Evolutionary conservation across 2,888 invertebrate genomes (phyloP).

Genomic region (Drosophila paranaensis): DNA sequence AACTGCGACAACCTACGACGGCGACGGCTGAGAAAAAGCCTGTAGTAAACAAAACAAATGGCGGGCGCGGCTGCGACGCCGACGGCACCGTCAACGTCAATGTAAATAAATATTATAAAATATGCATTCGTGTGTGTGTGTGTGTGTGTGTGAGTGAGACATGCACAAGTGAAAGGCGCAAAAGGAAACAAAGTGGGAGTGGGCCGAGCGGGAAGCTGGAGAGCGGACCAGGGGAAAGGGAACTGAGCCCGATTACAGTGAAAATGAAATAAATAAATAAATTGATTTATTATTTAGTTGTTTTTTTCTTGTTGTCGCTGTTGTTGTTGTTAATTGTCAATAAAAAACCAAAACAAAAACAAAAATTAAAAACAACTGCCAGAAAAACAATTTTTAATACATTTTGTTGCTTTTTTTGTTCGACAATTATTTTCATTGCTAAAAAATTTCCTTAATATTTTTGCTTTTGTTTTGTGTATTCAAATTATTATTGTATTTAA

Average conservation of each 20-base stretch:
- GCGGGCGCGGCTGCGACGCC: conserved; percentile 49
- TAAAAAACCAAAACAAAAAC: conserved; percentile 39
- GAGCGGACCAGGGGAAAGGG: not conserved
- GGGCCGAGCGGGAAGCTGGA: conserved; percentile 27
- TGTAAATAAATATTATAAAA: conserved; percentile 77
- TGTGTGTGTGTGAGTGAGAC: conserved; percentile 28
- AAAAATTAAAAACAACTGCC: conserved; percentile 30
- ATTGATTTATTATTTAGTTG: conserved; percentile 63
- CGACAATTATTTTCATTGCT: no score
- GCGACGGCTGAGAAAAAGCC: conserved; percentile 33
- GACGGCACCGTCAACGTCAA: conserved; percentile 46
- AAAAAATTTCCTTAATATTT: no score
- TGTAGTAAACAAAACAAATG: conserved; percentile 65
- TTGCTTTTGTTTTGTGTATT: no score
- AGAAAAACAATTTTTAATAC: conserved; percentile 35
- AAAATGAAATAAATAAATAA: conserved; percentile 71
- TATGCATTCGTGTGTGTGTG: conserved; percentile 38
- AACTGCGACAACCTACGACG: conserved; percentile 3
- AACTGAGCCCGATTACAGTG: conserved; percentile 43
- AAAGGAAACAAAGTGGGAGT: conserved; percentile 55
- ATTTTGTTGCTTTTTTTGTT: conserved; percentile 17
- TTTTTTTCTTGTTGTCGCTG: conserved; percentile 18
- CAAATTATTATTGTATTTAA: no score
- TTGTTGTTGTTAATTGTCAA: conserved; percentile 52
- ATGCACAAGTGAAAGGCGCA: conserved; percentile 74